Conservation (phyloP, 2,113 vertebrate genomes). For the Shinisaurus crocodilurus region DNA sequence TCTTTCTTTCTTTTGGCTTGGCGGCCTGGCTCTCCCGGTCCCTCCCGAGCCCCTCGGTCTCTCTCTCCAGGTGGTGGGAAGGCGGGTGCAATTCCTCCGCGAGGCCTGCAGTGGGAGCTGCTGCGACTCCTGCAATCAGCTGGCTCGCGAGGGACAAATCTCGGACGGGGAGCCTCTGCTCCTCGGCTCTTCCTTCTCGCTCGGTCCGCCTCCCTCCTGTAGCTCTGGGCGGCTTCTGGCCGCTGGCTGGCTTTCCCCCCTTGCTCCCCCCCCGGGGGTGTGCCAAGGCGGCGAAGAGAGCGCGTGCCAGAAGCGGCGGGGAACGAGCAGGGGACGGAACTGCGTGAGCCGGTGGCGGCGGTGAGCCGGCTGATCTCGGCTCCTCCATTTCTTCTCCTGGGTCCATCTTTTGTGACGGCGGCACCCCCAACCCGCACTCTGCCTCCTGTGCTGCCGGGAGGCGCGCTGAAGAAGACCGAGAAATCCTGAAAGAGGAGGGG, state of each 20-base stretch:
- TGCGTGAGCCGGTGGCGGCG: background rate
- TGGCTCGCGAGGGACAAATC: slow-evolving; percentile 5
- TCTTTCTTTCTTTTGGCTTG: too few species aligned
- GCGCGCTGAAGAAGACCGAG: slow-evolving; percentile 15
- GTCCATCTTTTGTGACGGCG: background rate
- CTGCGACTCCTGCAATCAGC: slow-evolving; percentile 25
- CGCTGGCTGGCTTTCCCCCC: background rate
- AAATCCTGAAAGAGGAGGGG: slow-evolving; percentile 36
- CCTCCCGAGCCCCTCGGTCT: background rate
- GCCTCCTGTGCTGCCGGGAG: slow-evolving; percentile 30
- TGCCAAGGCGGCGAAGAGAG: background rate
- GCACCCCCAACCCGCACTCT: background rate
- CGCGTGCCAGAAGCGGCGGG: background rate
- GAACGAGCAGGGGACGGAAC: background rate
- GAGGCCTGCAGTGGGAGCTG: slow-evolving; percentile 65
- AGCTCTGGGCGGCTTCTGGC: slow-evolving; percentile 14
- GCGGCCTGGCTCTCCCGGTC: background rate
- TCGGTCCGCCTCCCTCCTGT: background rate
- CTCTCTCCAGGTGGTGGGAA: slow-evolving; percentile 46
- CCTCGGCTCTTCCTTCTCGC: slow-evolving; percentile 28
- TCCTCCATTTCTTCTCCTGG: background rate
- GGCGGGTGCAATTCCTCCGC: slow-evolving; percentile 47
- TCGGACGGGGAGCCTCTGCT: slow-evolving; percentile 47
- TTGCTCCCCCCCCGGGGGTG: background rate
- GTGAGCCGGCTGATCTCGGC: slow-evolving; percentile 38